These are phyloP conservation scores for Lutjanus argentimaculatus DNA, from an alignment of 2,797 vertebrate species.

Conservation along the genomic window DNA sequence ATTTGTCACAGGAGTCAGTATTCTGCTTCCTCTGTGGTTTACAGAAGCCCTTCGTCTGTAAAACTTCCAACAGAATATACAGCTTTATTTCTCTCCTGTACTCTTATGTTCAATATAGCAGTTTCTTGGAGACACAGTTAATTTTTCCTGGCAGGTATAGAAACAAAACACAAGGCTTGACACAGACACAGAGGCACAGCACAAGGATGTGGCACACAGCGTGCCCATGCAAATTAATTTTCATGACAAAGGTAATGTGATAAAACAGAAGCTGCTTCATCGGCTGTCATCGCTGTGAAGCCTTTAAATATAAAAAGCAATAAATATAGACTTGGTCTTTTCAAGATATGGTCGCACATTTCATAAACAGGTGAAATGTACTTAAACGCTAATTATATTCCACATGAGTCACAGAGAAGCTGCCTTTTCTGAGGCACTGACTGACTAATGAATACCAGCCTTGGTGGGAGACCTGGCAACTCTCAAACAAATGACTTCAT, in stretches of 20 bases:
- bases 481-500: constrained; percentile 88
- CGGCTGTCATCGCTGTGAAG: constrained; percentile 23
- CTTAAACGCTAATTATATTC: constrained; percentile 84
- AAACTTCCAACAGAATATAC: constrained; percentile 28
- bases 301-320: constrained; percentile 33
- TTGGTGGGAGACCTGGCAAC: constrained; percentile 85
- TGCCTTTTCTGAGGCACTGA: constrained; percentile 74
- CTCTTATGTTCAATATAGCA: neutral
- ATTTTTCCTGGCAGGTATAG: constrained; percentile 35
- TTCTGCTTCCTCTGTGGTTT: constrained; percentile 41
- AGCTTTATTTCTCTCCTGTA: neutral
- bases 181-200: neutral
- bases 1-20: constrained; percentile 62
- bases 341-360: constrained; percentile 51
- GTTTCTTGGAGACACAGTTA: constrained; percentile 26
- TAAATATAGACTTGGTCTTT: constrained; percentile 46
- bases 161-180: constrained; percentile 28
- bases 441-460: constrained; percentile 87
- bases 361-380: constrained; percentile 75
- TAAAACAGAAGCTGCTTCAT: constrained; percentile 42
- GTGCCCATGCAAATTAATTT: constrained; percentile 16
- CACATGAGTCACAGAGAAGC: constrained; percentile 72
- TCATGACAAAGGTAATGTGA: constrained; percentile 38
- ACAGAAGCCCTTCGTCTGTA: constrained; percentile 19
- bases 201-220: constrained; percentile 14